phyloP scores from a whole-genome alignment of 1,140 invertebrate species.

The Drosophila kohkoa region DNA sequence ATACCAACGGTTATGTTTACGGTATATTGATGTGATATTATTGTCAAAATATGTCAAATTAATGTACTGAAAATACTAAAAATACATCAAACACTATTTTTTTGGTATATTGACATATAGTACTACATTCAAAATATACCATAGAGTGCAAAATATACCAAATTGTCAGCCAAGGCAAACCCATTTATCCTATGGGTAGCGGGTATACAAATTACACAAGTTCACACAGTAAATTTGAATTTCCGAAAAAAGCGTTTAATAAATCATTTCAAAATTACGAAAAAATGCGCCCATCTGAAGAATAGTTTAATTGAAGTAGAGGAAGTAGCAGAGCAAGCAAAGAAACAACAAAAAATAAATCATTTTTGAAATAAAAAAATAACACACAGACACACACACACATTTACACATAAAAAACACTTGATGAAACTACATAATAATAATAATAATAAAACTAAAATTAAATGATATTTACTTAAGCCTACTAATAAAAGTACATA shows the following conservation, averaged over 20 bases:
- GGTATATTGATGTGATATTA: too few species aligned
- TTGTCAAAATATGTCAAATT: too few species aligned
- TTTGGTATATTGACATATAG: too few species aligned
- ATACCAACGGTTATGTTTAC: too few species aligned
- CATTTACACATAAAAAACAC: slow-evolving; percentile 12
- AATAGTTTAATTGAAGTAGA: background rate
- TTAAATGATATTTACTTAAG: slow-evolving; percentile 50
- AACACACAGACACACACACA: slow-evolving; percentile 10
- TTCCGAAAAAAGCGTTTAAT: background rate
- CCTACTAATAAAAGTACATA: slow-evolving; percentile 28
- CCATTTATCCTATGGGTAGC: too few species aligned
- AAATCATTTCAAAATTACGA: background rate
- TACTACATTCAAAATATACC: too few species aligned
- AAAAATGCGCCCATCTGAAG: slow-evolving; percentile 1
- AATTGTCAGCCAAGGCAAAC: too few species aligned
- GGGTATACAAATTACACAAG: too few species aligned
- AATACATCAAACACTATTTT: too few species aligned
- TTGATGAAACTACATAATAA: slow-evolving; percentile 24
- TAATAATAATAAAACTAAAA: slow-evolving; percentile 3
- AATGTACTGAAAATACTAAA: too few species aligned
- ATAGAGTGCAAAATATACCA: too few species aligned
- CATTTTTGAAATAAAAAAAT: slow-evolving; percentile 18
- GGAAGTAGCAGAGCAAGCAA: background rate
- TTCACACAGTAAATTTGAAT: too few species aligned
- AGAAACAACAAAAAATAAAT: slow-evolving; percentile 6